These are phyloP conservation scores for Cinara cedri DNA, from an alignment of 2,888 invertebrate genomes.

Conservation along the genomic window DNA sequence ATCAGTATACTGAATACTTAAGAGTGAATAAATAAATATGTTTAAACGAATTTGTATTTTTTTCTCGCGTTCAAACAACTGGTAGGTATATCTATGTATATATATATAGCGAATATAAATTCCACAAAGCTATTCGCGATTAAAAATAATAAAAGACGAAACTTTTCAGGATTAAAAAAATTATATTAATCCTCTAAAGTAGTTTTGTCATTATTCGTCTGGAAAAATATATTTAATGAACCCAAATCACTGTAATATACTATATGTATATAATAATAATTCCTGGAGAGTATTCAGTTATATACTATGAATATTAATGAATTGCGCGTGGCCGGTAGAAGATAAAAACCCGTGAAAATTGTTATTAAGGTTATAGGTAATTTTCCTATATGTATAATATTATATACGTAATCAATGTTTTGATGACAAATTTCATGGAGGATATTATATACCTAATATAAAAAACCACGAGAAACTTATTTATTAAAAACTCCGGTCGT, in stretches of 20 bases:
- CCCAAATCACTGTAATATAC: not conserved
- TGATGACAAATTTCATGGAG: not conserved
- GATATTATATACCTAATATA: not conserved
- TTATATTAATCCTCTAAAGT: not conserved
- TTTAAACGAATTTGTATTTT: no score
- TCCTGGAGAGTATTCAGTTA: constrained; percentile 4
- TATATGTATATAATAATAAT: not conserved
- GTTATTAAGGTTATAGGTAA: no score
- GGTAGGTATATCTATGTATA: no score
- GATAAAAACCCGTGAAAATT: constrained; percentile 27
- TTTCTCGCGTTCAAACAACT: no score
- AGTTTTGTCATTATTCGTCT: not conserved
- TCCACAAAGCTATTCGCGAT: not conserved
- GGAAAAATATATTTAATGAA: constrained; percentile 20
- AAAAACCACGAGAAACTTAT: not conserved
- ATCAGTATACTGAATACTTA: no score
- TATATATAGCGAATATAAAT: not conserved
- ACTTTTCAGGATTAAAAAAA: constrained; percentile 9
- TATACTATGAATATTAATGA: constrained; percentile 52
- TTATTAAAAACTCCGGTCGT: not conserved
- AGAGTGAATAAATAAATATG: no score
- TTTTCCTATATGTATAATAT: not conserved
- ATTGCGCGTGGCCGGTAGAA: not conserved
- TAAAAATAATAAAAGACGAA: not conserved
- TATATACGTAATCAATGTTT: constrained; percentile 1